Percentiles rank a stretch among this genome's conserved stretches.
Evolutionary conservation across 2,113 vertebrate genomes (phyloP).

Genomic region (Polypterus bichir): DNA sequence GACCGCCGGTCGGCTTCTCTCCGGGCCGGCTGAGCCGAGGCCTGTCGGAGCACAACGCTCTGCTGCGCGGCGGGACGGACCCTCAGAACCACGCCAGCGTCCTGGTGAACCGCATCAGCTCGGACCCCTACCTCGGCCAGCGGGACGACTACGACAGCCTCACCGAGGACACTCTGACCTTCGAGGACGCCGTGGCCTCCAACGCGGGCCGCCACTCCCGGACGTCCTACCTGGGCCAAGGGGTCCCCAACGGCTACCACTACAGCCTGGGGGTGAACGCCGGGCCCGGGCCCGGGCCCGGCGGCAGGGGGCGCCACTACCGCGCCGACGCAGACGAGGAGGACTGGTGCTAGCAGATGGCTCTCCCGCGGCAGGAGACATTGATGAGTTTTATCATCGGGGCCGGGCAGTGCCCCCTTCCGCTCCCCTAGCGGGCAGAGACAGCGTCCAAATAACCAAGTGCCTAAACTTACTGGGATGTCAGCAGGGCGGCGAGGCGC

Average conservation of each 20-base stretch:
- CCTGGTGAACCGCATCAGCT: constrained; percentile 64
- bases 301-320: constrained; percentile 65
- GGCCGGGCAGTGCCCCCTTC: too few relatives aligned
- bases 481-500: too few relatives aligned
- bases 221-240: constrained; percentile 56
- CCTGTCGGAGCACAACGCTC: constrained; percentile 74
- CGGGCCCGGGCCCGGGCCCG: constrained; percentile 42
- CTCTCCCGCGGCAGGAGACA: constrained; percentile 27
- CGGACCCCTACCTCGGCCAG: constrained; percentile 74
- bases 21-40: constrained; percentile 74
- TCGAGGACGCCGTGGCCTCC: constrained; percentile 73
- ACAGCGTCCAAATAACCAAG: constrained; percentile 6
- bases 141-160: constrained; percentile 40
- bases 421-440: background rate
- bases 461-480: background rate
- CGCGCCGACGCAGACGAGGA: constrained; percentile 57
- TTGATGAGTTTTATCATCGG: constrained; percentile 92
- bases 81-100: constrained; percentile 43
- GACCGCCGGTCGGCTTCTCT: constrained; percentile 44
- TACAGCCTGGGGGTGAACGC: constrained; percentile 59
- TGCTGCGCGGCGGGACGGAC: constrained; percentile 46
- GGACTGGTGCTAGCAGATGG: constrained; percentile 83
- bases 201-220: constrained; percentile 59
- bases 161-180: constrained; percentile 67
- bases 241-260: constrained; percentile 78